Percentiles rank a stretch among this genome's conserved stretches.
Conservation (phyloP, 2,113 vertebrate genomes). For the Thalassarche chlororhynchos region DNA sequence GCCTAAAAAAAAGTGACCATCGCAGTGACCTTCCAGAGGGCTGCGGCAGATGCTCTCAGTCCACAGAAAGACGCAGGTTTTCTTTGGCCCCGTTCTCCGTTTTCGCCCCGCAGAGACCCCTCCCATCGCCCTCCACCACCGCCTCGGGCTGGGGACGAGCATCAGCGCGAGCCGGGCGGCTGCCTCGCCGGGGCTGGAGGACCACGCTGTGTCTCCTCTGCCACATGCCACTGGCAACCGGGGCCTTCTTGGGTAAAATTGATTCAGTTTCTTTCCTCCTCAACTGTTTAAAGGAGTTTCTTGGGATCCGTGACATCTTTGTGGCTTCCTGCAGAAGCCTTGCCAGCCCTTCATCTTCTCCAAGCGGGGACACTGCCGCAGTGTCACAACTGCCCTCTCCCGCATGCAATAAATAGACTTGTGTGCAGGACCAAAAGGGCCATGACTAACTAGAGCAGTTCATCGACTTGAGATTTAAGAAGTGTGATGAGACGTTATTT, state of each 20-base stretch:
- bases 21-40: not conserved
- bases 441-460: not conserved
- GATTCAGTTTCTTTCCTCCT: not conserved
- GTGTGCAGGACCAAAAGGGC: not conserved
- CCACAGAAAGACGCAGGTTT: not conserved
- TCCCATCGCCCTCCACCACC: not conserved
- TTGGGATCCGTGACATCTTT: not conserved
- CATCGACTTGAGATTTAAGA: not conserved
- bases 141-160: not conserved
- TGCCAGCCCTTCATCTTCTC: not conserved
- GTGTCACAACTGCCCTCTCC: not conserved
- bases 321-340: not conserved
- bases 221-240: not conserved
- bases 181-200: not conserved
- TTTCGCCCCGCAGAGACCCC: not conserved
- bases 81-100: not conserved
- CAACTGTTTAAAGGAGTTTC: not conserved
- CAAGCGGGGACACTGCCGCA: accelerated
- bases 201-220: not conserved
- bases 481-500: not conserved
- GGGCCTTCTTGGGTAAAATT: not conserved
- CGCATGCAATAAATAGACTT: not conserved
- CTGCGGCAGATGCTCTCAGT: not conserved
- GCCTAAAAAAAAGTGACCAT: not conserved
- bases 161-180: accelerated